Conservation (phyloP, 2,797 vertebrate genomes). For the Dendrocincla tyrannina region DNA sequence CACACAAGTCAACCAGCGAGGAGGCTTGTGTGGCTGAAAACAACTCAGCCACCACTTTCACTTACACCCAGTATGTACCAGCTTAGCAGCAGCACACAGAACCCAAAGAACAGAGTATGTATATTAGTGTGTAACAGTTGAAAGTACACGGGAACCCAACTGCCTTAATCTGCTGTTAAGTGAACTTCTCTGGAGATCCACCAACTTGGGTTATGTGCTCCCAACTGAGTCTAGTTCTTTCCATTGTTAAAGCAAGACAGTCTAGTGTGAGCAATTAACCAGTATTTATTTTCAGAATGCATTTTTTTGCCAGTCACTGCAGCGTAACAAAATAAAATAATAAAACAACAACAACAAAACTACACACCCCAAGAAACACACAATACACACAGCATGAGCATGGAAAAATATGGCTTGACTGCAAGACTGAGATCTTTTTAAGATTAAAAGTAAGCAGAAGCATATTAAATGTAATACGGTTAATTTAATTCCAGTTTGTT, state of each 20-base stretch:
- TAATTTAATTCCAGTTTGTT: not conserved
- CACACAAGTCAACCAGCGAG: not conserved
- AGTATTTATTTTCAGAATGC: not conserved
- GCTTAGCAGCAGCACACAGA: not conserved
- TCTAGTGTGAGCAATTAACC: not conserved
- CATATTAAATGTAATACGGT: not conserved
- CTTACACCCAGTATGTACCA: not conserved
- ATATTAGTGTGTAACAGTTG: fast-evolving
- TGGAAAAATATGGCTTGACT: not conserved
- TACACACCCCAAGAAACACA: not conserved
- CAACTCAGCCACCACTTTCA: not conserved
- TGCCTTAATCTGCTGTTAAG: not conserved
- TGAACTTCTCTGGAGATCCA: not conserved
- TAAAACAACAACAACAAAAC: not conserved
- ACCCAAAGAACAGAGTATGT: not conserved
- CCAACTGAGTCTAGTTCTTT: not conserved
- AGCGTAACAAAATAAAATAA: not conserved
- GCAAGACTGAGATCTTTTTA: not conserved
- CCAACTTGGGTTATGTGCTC: not conserved
- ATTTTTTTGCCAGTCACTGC: not conserved
- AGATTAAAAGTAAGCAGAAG: not conserved
- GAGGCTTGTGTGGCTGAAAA: not conserved
- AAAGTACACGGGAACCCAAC: not conserved
- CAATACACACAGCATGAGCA: not conserved
- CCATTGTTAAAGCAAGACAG: not conserved